Percentiles rank a stretch among this genome's conserved stretches.
phyloP scores from a whole-genome alignment of 2,888 invertebrate genomes.

The Caenorhabditis angaria region DNA sequence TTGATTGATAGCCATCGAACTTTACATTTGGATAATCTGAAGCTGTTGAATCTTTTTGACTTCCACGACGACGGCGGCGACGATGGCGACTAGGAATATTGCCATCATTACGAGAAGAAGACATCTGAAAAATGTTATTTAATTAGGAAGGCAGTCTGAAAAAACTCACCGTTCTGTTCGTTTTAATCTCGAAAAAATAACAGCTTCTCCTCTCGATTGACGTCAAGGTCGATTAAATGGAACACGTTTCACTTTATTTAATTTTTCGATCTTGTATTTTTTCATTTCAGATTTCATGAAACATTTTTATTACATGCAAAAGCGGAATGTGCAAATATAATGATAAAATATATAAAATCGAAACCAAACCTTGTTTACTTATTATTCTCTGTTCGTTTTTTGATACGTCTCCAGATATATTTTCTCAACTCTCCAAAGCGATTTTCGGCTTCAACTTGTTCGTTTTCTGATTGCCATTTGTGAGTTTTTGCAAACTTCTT shows the following conservation, averaged over 20 bases:
- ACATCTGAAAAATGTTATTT: background rate
- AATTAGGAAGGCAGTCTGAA: background rate
- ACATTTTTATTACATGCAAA: too few species aligned
- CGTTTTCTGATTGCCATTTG: conserved; percentile 50
- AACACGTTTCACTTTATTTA: too few species aligned
- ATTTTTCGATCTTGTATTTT: too few species aligned
- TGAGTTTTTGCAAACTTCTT: conserved; percentile 43
- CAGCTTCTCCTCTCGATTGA: too few species aligned
- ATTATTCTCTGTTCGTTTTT: background rate
- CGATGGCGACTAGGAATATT: background rate
- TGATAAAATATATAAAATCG: too few species aligned
- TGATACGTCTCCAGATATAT: conserved; percentile 58
- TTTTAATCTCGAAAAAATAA: background rate
- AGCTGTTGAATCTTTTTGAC: background rate
- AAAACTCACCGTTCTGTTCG: background rate
- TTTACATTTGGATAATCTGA: conserved; percentile 3
- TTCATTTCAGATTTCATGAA: too few species aligned
- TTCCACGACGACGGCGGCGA: background rate
- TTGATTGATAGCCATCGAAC: conserved; percentile 18
- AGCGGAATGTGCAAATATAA: too few species aligned
- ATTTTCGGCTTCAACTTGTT: conserved; percentile 56
- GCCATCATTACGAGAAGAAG: background rate
- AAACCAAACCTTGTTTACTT: too few species aligned
- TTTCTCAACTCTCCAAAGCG: conserved; percentile 47
- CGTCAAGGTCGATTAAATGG: too few species aligned